Evolutionary conservation across 2,113 vertebrate species (phyloP).

Genomic region (Phaethon lepturus): DNA sequence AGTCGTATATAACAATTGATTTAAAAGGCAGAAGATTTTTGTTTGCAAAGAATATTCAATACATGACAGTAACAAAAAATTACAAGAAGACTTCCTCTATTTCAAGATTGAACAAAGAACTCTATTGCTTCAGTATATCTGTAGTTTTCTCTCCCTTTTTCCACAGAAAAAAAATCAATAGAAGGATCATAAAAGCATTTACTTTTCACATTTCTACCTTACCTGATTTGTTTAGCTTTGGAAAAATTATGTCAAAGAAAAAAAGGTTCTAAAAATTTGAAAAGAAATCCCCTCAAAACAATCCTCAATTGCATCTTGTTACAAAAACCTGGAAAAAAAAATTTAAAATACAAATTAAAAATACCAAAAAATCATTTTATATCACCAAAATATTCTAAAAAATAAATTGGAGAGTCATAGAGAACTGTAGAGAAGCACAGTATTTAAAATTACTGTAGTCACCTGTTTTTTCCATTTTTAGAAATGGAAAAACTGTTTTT

Average conservation of each 20-base stretch:
- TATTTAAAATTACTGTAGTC: background rate
- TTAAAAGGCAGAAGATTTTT: background rate
- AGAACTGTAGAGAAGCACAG: background rate
- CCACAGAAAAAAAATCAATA: background rate
- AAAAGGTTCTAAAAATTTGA: background rate
- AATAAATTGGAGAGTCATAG: background rate
- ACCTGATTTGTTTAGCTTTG: background rate
- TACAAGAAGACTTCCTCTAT: background rate
- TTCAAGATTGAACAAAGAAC: background rate
- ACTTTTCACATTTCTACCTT: background rate
- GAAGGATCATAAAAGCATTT: background rate
- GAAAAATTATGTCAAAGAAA: background rate
- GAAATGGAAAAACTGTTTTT: background rate
- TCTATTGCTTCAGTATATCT: background rate
- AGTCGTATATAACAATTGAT: background rate
- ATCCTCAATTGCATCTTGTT: background rate
- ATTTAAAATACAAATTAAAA: background rate
- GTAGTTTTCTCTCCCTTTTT: background rate
- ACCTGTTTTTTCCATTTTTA: background rate
- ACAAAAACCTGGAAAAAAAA: background rate
- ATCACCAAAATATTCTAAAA: background rate
- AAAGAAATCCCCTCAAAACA: background rate
- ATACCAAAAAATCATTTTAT: background rate
- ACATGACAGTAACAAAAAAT: background rate
- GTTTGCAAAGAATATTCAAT: background rate